Conservation (phyloP, 2,113 vertebrate genomes). For the Thermophis baileyi region DNA sequence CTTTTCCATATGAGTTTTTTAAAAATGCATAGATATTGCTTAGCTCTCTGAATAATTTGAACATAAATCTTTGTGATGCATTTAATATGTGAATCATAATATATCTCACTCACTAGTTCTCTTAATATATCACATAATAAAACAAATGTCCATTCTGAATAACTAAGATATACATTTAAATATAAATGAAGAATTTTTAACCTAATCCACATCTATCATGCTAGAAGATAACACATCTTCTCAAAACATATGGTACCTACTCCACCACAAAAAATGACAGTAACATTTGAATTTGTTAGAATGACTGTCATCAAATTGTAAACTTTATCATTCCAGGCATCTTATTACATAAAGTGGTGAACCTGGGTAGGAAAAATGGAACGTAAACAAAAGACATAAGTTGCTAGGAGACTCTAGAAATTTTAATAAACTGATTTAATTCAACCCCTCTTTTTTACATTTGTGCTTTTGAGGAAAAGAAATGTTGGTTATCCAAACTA, state of each 20-base stretch:
- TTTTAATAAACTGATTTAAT: background rate
- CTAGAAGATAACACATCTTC: slow-evolving; percentile 8
- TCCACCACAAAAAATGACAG: background rate
- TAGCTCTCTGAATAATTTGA: slow-evolving; percentile 23
- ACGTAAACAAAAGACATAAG: background rate
- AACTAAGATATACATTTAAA: slow-evolving; percentile 5
- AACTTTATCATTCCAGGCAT: background rate
- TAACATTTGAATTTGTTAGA: slow-evolving; percentile 23
- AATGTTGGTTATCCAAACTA: background rate
- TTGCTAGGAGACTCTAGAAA: background rate
- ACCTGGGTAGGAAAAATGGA: background rate
- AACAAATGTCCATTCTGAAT: slow-evolving; percentile 28
- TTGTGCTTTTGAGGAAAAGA: background rate
- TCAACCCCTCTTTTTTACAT: background rate
- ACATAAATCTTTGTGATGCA: slow-evolving; percentile 37
- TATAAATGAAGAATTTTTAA: slow-evolving; percentile 36
- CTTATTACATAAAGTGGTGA: background rate
- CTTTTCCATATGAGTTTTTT: slow-evolving; percentile 22
- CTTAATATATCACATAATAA: slow-evolving; percentile 40
- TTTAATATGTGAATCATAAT: slow-evolving; percentile 19
- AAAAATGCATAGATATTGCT: background rate
- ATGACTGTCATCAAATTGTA: background rate
- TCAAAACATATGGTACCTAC: background rate
- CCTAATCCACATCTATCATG: background rate
- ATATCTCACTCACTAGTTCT: slow-evolving; percentile 20